A percentile compares a stretch with the other conserved stretches of the same genome.
phyloP scores from a whole-genome alignment of 2,797 vertebrate genomes.

The Coreius guichenoti region DNA sequence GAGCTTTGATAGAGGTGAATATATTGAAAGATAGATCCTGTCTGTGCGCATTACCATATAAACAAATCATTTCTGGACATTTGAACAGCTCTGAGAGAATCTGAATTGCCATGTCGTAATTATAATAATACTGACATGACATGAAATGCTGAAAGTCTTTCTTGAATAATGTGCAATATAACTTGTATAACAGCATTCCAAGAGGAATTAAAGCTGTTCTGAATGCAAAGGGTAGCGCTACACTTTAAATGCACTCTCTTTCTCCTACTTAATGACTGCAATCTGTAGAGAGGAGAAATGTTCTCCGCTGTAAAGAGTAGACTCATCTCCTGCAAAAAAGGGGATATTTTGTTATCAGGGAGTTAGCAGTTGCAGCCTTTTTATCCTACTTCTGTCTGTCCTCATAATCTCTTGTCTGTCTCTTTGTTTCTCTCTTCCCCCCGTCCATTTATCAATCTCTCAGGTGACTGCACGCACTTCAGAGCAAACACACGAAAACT shows the following conservation, averaged over 20 bases:
- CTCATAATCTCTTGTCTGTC: conserved; percentile 40
- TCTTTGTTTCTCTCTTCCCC: conserved; percentile 10
- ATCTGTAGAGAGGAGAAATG: neutral
- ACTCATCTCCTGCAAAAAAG: neutral
- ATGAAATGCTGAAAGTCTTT: neutral
- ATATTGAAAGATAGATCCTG: neutral
- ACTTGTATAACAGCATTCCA: neutral
- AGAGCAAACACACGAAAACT: conserved; percentile 67
- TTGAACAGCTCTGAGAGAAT: neutral
- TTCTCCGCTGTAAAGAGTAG: neutral
- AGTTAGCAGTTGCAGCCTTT: conserved; percentile 1
- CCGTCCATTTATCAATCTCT: conserved; percentile 23
- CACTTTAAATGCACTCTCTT: neutral
- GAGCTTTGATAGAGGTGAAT: neutral
- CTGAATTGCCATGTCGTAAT: neutral
- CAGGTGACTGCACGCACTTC: conserved; percentile 37
- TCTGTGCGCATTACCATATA: neutral
- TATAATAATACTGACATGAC: neutral
- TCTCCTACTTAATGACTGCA: neutral
- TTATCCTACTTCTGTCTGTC: conserved; percentile 34
- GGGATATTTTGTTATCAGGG: neutral
- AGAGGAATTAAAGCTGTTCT: conserved; percentile 1
- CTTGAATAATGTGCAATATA: conserved; percentile 11
- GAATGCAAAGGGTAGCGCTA: neutral
- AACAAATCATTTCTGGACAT: neutral